Conservation (phyloP, 1,140 invertebrate genomes). For the Popillia japonica region DNA sequence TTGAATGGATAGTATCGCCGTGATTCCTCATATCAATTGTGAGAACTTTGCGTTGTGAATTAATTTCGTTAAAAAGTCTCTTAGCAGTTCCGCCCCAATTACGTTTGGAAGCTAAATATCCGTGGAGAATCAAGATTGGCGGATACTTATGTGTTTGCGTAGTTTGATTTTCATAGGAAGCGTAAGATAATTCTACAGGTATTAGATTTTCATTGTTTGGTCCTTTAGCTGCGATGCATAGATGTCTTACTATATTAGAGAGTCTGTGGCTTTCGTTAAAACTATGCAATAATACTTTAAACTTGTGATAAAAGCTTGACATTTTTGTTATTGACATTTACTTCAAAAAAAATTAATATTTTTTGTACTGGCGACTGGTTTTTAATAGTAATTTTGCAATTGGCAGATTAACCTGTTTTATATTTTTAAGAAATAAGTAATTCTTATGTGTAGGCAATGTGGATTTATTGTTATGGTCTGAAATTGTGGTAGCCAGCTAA, state of each 20-base stretch:
- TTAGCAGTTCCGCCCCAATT: slow-evolving; percentile 87
- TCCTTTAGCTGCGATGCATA: not conserved
- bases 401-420: no score
- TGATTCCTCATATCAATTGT: slow-evolving; percentile 90
- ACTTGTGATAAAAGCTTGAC: no score
- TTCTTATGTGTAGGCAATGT: no score
- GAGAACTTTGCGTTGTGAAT: slow-evolving; percentile 71
- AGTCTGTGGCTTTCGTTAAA: not conserved
- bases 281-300: not conserved
- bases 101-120: slow-evolving; percentile 83
- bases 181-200: not conserved
- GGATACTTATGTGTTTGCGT: slow-evolving; percentile 39
- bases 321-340: no score
- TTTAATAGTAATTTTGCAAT: no score
- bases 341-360: no score
- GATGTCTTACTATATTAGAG: not conserved
- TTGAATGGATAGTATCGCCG: slow-evolving; percentile 84
- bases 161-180: not conserved
- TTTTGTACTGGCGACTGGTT: no score
- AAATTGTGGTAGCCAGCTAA: no score
- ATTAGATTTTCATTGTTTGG: not conserved
- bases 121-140: slow-evolving; percentile 85
- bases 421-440: no score
- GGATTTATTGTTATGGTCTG: no score
- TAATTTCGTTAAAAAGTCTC: slow-evolving; percentile 70